phyloP scores from a whole-genome alignment of 2,888 invertebrate genomes.

The Drosophila atripex region DNA sequence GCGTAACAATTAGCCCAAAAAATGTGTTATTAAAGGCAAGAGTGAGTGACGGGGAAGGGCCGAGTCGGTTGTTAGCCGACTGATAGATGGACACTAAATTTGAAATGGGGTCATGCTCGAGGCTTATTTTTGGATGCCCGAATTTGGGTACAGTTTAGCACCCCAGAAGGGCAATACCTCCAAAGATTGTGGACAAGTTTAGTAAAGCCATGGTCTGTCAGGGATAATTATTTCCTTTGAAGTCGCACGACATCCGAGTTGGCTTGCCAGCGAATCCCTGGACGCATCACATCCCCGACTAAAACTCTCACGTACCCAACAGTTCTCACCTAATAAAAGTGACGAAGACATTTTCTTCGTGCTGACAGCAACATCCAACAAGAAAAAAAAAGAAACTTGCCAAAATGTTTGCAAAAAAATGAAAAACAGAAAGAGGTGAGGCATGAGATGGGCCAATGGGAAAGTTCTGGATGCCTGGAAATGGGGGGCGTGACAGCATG shows the following conservation, averaged over 20 bases:
- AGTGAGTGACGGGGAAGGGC: slow-evolving; percentile 15
- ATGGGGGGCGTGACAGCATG: slow-evolving; percentile 41
- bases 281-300: neutral
- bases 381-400: slow-evolving; percentile 10
- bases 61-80: slow-evolving; percentile 3
- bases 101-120: slow-evolving; percentile 13
- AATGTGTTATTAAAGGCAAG: slow-evolving; percentile 29
- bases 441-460: slow-evolving; percentile 5
- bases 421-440: slow-evolving; percentile 39
- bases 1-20: slow-evolving; percentile 48
- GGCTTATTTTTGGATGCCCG: neutral
- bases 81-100: slow-evolving; percentile 28
- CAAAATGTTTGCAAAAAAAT: slow-evolving; percentile 38
- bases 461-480: slow-evolving; percentile 3
- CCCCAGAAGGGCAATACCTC: neutral
- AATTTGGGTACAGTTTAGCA: slow-evolving; percentile 1
- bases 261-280: neutral
- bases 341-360: slow-evolving; percentile 54
- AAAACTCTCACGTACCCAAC: slow-evolving; percentile 13
- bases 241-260: neutral
- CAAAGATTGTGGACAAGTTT: neutral
- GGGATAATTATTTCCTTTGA: neutral
- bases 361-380: slow-evolving; percentile 31
- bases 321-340: slow-evolving; percentile 54
- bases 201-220: neutral